Percentiles rank a stretch among this genome's conserved stretches.
Conservation (phyloP, 2,797 vertebrate genomes). For the Galago senegalensis region DNA sequence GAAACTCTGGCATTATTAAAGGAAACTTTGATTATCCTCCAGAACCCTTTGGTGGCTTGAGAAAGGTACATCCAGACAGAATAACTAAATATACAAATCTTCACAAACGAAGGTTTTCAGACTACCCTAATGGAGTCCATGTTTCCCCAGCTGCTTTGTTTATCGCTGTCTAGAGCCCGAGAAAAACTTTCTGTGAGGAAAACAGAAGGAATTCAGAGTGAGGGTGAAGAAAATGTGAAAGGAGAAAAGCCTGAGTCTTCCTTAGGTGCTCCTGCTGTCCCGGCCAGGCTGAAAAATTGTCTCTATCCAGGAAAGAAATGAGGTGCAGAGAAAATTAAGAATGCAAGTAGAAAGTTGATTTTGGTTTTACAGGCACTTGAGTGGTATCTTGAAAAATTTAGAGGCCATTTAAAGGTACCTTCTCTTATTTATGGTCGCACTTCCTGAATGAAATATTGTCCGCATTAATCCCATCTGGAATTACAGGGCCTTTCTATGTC, state of each 20-base stretch:
- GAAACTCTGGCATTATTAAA: not conserved
- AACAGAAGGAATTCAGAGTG: slow-evolving; percentile 49
- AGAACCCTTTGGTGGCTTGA: not conserved
- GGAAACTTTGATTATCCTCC: not conserved
- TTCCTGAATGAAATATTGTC: slow-evolving; percentile 86
- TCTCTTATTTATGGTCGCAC: slow-evolving; percentile 84
- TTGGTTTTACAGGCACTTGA: slow-evolving; percentile 81
- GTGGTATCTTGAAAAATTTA: slow-evolving; percentile 84
- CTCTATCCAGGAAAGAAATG: slow-evolving; percentile 76
- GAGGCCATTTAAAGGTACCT: slow-evolving; percentile 79
- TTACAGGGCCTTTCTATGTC: slow-evolving; percentile 86
- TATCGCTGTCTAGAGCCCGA: not conserved
- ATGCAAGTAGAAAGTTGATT: slow-evolving; percentile 85
- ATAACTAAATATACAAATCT: slow-evolving; percentile 10
- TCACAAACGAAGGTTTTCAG: not conserved
- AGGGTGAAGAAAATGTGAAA: not conserved
- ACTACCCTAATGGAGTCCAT: not conserved
- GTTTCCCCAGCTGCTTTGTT: not conserved
- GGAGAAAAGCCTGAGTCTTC: slow-evolving; percentile 23
- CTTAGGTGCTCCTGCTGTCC: not conserved
- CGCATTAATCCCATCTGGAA: slow-evolving; percentile 88
- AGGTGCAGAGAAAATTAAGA: slow-evolving; percentile 84
- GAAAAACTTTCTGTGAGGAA: not conserved
- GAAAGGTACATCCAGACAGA: not conserved
- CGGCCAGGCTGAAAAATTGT: slow-evolving; percentile 62